Evolutionary conservation across 1,140 invertebrate genomes (phyloP), one percentile per base, ranked within the genome.

Genomic region (Temnothorax curvispinosus): DNA sequence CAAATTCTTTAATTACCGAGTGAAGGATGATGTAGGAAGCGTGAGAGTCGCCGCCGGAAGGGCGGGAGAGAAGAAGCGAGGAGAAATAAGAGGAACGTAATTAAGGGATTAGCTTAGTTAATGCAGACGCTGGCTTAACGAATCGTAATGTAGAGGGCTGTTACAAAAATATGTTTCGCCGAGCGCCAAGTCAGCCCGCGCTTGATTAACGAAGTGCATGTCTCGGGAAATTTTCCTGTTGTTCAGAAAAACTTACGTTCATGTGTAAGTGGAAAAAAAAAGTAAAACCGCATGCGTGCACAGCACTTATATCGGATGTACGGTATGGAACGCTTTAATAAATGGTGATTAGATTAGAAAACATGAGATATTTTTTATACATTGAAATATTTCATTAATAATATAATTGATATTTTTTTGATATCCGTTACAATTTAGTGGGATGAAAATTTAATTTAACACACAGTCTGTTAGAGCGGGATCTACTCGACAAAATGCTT

Each of bases 61-160:
- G 56, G 27, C 27, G 56, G 32, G 56, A 50, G 65, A 86, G 75
- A 80, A 78, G 84, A 82, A 82, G 75, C 76, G 88, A 58, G 58
- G 62, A 75, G 88, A 89, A 87, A 82, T 84, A 84, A 82, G 58
- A 87, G 72, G 77, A 41, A 54, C 72, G 77, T 89, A 90, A 90
- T 90, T 90, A 90, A 89, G 85, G 71, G 89, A 80, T 84, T 81
- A 87, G 88, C 88, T 89, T 62, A 74, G 85, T 90, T 90, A 90
- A 89, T 89, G 78, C 88, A 65, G 80, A 86, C 71, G 50, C 65
- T 60, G 85, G 85, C 80, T 90, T 89, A 90, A 90, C 89, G 89
- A 90, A 87, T 89, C 88, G 89, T 90, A 65, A 87, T 87, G 56
- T 84, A 78, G 71, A 72, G 78, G 78, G 44, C 62, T 65, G 69